These are phyloP conservation scores for Plodia interpunctella DNA, from an alignment of 1,140 invertebrate species.

Conservation along the genomic window DNA sequence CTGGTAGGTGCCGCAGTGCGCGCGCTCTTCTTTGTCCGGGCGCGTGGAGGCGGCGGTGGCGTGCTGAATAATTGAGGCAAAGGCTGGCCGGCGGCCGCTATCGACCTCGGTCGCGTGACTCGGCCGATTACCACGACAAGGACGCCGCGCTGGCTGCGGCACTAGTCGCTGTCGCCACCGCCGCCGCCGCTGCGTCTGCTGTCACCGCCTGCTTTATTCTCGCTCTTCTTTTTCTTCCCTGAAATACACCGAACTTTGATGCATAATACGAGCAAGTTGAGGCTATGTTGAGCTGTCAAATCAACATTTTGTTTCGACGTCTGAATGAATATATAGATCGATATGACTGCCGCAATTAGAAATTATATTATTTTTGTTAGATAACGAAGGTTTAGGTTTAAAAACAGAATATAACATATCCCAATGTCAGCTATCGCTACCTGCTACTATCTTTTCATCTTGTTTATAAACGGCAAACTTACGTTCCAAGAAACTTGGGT, in stretches of 20 bases:
- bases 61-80: conserved; percentile 72
- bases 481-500: too few relatives aligned
- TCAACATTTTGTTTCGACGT: too few relatives aligned
- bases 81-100: conserved; percentile 62
- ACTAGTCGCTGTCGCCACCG: conserved; percentile 37
- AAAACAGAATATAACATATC: not conserved
- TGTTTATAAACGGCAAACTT: not conserved
- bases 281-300: too few relatives aligned
- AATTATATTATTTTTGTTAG: not conserved
- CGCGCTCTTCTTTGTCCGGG: conserved; percentile 54
- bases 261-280: conserved; percentile 1
- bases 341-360: conserved; percentile 16
- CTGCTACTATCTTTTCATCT: not conserved
- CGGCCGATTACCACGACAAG: conserved; percentile 54
- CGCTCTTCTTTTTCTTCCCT: conserved; percentile 4
- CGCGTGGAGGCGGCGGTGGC: conserved; percentile 49
- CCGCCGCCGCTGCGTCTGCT: conserved; percentile 21
- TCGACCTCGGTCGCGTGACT: conserved; percentile 69
- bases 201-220: conserved; percentile 30
- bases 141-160: conserved; percentile 71
- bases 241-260: too few relatives aligned
- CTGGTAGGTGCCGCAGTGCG: conserved; percentile 70
- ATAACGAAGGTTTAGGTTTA: not conserved
- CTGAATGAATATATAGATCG: not conserved
- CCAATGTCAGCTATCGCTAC: not conserved